Percentiles rank a stretch among this genome's conserved stretches.
These are phyloP conservation scores for Ferdinandea cuprea DNA, from an alignment of 2,888 invertebrate genomes.

Conservation along the genomic window DNA sequence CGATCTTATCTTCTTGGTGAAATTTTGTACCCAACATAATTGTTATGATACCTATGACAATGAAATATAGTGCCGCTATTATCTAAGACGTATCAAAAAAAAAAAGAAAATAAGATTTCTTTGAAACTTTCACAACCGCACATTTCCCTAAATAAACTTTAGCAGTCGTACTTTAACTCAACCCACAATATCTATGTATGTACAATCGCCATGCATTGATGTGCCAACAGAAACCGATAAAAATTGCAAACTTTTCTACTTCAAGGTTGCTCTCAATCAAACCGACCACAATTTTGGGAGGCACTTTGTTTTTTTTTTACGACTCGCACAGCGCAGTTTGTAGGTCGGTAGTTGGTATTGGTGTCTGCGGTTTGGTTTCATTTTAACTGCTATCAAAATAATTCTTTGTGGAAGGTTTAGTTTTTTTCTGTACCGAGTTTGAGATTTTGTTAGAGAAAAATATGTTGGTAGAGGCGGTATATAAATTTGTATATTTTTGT, in stretches of 20 bases:
- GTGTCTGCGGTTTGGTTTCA: not conserved
- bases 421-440: no score
- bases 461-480: no score
- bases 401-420: no score
- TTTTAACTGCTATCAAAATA: constrained; percentile 17
- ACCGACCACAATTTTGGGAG: not conserved
- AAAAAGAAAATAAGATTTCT: constrained; percentile 20
- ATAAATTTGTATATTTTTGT: no score
- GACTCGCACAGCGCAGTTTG: not conserved
- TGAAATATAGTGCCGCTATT: constrained; percentile 5
- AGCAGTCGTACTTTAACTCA: not conserved
- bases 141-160: constrained; percentile 2
- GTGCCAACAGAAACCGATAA: constrained; percentile 26
- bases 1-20: constrained; percentile 18
- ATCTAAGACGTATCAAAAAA: constrained; percentile 6
- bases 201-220: no score
- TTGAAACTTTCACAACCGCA: constrained; percentile 31
- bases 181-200: constrained; percentile 11
- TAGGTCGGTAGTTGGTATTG: not conserved
- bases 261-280: constrained; percentile 27
- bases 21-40: constrained; percentile 5
- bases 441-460: no score
- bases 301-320: constrained; percentile 3
- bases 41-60: constrained; percentile 15
- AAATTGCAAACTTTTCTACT: constrained; percentile 21